phyloP scores from a whole-genome alignment of 2,113 vertebrate species.

The Ailurus styani region DNA sequence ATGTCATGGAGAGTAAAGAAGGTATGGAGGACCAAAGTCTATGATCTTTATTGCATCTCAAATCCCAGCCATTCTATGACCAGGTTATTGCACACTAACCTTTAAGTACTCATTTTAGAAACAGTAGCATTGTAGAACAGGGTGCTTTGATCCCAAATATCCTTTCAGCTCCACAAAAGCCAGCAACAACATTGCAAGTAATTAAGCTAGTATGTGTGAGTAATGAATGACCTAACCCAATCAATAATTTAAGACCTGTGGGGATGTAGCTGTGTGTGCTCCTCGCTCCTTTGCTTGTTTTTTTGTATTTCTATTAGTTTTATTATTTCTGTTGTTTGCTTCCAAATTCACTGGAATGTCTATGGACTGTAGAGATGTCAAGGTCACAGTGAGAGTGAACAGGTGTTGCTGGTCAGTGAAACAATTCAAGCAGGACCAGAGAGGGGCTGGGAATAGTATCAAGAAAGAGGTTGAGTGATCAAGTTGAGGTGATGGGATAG shows the following conservation, averaged over 20 bases:
- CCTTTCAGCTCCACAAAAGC: not conserved
- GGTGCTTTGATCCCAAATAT: not conserved
- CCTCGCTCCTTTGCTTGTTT: not conserved
- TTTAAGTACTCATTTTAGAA: not conserved
- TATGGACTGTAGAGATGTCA: not conserved
- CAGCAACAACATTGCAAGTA: not conserved
- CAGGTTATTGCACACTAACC: not conserved
- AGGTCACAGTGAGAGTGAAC: not conserved
- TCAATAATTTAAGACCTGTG: conserved; percentile 3
- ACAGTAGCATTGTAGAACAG: not conserved
- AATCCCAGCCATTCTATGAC: not conserved
- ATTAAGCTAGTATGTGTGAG: not conserved
- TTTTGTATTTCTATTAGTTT: not conserved
- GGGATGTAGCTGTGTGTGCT: not conserved
- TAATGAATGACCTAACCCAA: not conserved
- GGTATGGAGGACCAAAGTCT: not conserved
- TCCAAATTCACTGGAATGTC: not conserved
- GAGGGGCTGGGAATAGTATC: not conserved
- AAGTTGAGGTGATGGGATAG: not conserved
- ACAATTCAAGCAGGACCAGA: not conserved
- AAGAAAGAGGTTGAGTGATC: not conserved
- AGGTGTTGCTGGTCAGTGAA: not conserved
- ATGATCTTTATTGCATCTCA: not conserved
- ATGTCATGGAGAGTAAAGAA: not conserved
- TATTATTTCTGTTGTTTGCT: not conserved